Percentiles rank a stretch among this genome's conserved stretches.
These are phyloP conservation scores for Chelonus formosanus DNA, from an alignment of 2,888 invertebrate genomes.

Conservation along the genomic window DNA sequence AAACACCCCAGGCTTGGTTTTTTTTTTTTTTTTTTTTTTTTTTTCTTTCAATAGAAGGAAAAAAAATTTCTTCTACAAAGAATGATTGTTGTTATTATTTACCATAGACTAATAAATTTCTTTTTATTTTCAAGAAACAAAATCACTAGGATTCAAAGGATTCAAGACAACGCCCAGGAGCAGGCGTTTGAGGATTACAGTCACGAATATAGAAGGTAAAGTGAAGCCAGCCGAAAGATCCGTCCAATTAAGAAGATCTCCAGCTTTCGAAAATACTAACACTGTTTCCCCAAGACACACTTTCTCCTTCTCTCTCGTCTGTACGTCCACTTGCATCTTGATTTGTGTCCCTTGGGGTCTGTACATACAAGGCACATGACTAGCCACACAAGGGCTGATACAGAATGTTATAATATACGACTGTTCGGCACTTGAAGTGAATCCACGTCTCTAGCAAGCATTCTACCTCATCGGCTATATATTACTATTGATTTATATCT, in stretches of 20 bases:
- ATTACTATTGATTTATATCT: slow-evolving; percentile 44
- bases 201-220: slow-evolving; percentile 22
- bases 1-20: neutral
- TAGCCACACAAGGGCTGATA: too few relatives aligned
- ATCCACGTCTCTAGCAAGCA: neutral
- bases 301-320: slow-evolving; percentile 1
- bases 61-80: too few relatives aligned
- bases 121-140: neutral
- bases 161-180: slow-evolving; percentile 22
- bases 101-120: neutral
- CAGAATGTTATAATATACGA: neutral
- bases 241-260: slow-evolving; percentile 38
- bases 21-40: neutral
- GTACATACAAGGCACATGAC: slow-evolving; percentile 13
- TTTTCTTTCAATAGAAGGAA: neutral
- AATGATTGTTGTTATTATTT: neutral
- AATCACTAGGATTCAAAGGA: slow-evolving; percentile 27
- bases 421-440: slow-evolving; percentile 19
- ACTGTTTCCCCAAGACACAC: slow-evolving; percentile 15
- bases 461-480: slow-evolving; percentile 16
- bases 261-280: slow-evolving; percentile 5
- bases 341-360: slow-evolving; percentile 31
- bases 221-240: slow-evolving; percentile 31
- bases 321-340: slow-evolving; percentile 36
- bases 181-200: slow-evolving; percentile 23